Base-by-base conservation (phyloP, 1,140 invertebrate species). In the Formica selysi region DNA sequence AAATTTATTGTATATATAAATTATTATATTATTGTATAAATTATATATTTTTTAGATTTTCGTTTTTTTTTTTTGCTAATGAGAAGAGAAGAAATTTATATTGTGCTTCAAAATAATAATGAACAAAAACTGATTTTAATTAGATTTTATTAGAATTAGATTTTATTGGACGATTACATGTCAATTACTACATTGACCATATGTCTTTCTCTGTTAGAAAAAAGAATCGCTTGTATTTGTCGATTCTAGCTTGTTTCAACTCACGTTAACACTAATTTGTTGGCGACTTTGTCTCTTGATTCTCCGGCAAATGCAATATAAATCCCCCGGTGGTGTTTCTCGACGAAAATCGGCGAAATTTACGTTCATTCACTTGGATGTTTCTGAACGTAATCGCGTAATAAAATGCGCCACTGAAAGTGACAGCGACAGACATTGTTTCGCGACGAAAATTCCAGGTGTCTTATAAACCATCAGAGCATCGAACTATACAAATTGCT, bases 281-380 rank as follows among this genome's bases (percentile, higher is more conserved):
- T 26, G 10, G 10, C 10, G 29, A 32, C 32, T 51, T 51, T 44
- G 22, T 81, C 8, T 51, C 48, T 59, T 59, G 51, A 73, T 80
- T 68, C 22, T 13, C 44, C 16, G 32, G 5, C 48, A 80, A 13
- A 61, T 38, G 79, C 38, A 73, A 81, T 73, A 73, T 11, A 73
- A 26, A 67, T 32, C n/a, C 36, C 36, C 19, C 16, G 22, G 6
- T 22, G 65, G 7, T 57, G 78, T 81, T 19, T 29, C 65, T 19
- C 54, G 3, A n/a, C 62, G 79, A 61, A 74, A 74, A 73, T 83
- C 79, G 13, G 29, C n/a, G 79, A 83, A 68, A 83, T 83, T 83
- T 83, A 83, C 29, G 68, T 73, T 38, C 67, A 61, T 61, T 73
- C 54, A n/a, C 5, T 54, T 11, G 79, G 22, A 54, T 59, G 26